Evolutionary conservation across 2,888 invertebrate species (phyloP).

Genomic region (Cheilosia soror): DNA sequence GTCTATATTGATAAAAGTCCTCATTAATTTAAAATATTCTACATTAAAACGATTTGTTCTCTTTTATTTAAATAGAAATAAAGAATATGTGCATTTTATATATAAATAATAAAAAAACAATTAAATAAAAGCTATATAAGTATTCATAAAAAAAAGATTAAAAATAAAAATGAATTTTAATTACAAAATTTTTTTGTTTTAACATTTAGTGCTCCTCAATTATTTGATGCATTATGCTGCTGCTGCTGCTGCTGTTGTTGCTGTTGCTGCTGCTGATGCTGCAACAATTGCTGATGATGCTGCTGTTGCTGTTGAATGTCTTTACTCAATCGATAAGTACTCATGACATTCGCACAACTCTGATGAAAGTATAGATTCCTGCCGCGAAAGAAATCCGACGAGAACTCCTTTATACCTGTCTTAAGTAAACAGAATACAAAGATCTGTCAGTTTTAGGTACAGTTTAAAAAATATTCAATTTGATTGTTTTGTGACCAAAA

Average conservation of each 20-base stretch:
- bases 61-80: slow-evolving; percentile 13
- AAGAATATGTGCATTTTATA: slow-evolving; percentile 52
- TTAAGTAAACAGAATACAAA: slow-evolving; percentile 75
- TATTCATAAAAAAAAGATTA: slow-evolving; percentile 12
- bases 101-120: slow-evolving; percentile 32
- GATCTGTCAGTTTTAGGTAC: slow-evolving; percentile 41
- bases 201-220: slow-evolving; percentile 35
- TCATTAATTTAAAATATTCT: slow-evolving; percentile 63
- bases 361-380: slow-evolving; percentile 83
- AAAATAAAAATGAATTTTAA: slow-evolving; percentile 34
- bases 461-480: slow-evolving; percentile 16
- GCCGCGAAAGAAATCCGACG: slow-evolving; percentile 82
- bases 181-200: slow-evolving; percentile 25
- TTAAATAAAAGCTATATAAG: slow-evolving; percentile 45
- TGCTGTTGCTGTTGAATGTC: slow-evolving; percentile 81
- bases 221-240: slow-evolving; percentile 70
- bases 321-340: slow-evolving; percentile 82
- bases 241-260: slow-evolving; percentile 79
- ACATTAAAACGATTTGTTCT: slow-evolving; percentile 35
- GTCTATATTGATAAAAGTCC: slow-evolving; percentile 32
- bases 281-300: slow-evolving; percentile 77
- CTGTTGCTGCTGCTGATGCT: slow-evolving; percentile 76
- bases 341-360: slow-evolving; percentile 83
- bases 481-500: slow-evolving; percentile 20
- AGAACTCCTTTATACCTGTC: slow-evolving; percentile 84